phyloP scores from a whole-genome alignment of 2,888 invertebrate species.

The Nymphalis c-album region DNA sequence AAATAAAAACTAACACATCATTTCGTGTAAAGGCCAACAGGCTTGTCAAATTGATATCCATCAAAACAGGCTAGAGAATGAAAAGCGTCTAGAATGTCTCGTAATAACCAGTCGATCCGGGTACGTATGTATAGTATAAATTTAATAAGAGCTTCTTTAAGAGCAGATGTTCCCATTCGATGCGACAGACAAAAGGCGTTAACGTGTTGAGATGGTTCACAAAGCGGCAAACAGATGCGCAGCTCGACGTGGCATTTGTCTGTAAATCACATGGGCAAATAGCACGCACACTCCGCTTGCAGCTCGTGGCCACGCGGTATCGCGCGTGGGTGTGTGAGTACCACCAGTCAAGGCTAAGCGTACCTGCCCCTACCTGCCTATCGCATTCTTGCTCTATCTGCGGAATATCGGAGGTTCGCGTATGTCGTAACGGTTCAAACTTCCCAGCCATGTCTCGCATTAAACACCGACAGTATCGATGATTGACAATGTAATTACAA shows the following conservation, averaged over 20 bases:
- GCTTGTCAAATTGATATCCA: slow-evolving; percentile 15
- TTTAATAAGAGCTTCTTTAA: slow-evolving; percentile 56
- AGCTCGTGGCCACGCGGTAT: slow-evolving; percentile 33
- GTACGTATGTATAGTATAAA: slow-evolving; percentile 10
- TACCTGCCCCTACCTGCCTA: slow-evolving; percentile 71
- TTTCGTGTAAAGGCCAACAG: slow-evolving; percentile 14
- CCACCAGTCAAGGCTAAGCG: slow-evolving; percentile 46
- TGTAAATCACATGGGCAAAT: slow-evolving; percentile 77
- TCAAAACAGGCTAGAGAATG: slow-evolving; percentile 23
- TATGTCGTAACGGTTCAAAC: slow-evolving; percentile 65
- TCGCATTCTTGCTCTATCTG: slow-evolving; percentile 74
- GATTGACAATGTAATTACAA: slow-evolving; percentile 67
- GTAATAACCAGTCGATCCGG: slow-evolving; percentile 27
- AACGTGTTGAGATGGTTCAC: slow-evolving; percentile 66
- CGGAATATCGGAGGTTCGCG: slow-evolving; percentile 62
- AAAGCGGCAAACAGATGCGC: slow-evolving; percentile 74
- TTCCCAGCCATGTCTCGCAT: slow-evolving; percentile 48
- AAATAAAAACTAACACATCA: neutral
- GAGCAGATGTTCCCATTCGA: slow-evolving; percentile 65
- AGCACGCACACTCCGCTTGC: slow-evolving; percentile 54
- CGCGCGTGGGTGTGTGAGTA: slow-evolving; percentile 37
- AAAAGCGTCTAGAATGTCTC: slow-evolving; percentile 18
- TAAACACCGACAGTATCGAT: slow-evolving; percentile 35
- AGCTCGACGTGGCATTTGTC: slow-evolving; percentile 67
- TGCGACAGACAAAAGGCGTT: slow-evolving; percentile 67